Evolutionary conservation across 2,113 vertebrate genomes (phyloP).

Genomic region (Epinephelus fuscoguttatus): DNA sequence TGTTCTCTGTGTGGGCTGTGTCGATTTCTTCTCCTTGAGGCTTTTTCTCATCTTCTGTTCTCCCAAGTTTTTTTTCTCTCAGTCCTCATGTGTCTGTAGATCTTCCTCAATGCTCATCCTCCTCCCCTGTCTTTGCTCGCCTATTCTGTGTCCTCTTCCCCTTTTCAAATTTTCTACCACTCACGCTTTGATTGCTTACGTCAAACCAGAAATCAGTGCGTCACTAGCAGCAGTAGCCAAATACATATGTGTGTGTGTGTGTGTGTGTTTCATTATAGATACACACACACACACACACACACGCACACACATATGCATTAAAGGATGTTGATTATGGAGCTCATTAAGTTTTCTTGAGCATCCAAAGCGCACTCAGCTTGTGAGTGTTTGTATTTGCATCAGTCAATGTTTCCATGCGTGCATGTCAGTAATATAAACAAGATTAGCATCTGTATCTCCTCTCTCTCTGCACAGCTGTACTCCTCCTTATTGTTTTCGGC

Average conservation of each 20-base stretch:
- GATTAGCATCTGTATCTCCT: slow-evolving; percentile 22
- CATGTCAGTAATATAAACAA: slow-evolving; percentile 4
- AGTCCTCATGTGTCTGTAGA: slow-evolving; percentile 6
- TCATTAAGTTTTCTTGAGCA: slow-evolving; percentile 37
- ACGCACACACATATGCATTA: background rate
- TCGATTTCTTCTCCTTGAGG: slow-evolving; percentile 59
- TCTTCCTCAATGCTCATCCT: background rate
- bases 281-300: background rate
- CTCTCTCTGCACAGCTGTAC: background rate
- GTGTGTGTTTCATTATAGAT: slow-evolving; percentile 6
- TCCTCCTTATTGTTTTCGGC: slow-evolving; percentile 20
- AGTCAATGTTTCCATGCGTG: background rate
- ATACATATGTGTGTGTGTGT: background rate
- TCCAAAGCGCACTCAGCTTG: background rate
- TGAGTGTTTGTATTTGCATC: slow-evolving; percentile 17
- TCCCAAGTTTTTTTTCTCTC: slow-evolving; percentile 40
- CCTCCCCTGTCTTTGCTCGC: background rate
- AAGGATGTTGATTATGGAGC: slow-evolving; percentile 29
- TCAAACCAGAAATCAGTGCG: slow-evolving; percentile 51
- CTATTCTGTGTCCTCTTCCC: slow-evolving; percentile 24
- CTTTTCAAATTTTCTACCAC: background rate
- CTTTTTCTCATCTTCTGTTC: slow-evolving; percentile 51
- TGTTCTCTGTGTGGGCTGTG: slow-evolving; percentile 64
- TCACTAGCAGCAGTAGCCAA: slow-evolving; percentile 3
- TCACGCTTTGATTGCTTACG: slow-evolving; percentile 30